phyloP scores from a whole-genome alignment of 2,797 vertebrate genomes.

The Gymnoscopelus braueri region DNA sequence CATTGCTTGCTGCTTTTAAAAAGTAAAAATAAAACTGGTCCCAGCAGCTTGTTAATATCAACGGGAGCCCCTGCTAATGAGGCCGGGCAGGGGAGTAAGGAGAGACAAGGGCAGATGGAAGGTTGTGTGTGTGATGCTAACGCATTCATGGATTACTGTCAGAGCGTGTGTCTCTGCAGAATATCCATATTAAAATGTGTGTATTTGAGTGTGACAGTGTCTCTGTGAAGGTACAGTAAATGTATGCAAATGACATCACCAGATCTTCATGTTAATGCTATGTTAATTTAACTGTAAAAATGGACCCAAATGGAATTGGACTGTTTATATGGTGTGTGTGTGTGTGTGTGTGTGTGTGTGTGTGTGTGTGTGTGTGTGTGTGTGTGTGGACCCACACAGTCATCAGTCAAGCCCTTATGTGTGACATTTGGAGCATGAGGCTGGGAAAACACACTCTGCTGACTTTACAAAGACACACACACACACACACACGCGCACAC shows the following conservation, averaged over 20 bases:
- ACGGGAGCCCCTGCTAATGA: constrained; percentile 56
- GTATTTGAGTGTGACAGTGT: neutral
- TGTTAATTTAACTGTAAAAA: too few species aligned
- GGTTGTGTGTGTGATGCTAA: constrained; percentile 24
- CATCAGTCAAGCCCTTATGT: constrained; percentile 33
- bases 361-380: neutral
- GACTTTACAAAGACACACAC: neutral
- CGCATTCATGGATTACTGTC: too few species aligned
- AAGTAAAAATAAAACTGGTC: constrained; percentile 18
- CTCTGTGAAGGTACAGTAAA: neutral
- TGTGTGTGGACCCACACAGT: neutral
- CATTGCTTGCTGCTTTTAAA: constrained; percentile 55
- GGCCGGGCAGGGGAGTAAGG: constrained; percentile 37
- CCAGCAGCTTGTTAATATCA: constrained; percentile 42
- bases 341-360: neutral
- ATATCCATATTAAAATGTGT: too few species aligned
- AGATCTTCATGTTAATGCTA: too few species aligned
- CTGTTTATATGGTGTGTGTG: neutral
- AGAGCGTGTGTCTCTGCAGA: neutral
- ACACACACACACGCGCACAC: neutral
- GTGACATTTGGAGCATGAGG: constrained; percentile 55
- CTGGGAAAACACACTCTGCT: constrained; percentile 12
- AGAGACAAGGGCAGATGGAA: constrained; percentile 60
- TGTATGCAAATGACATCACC: too few species aligned
- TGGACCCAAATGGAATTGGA: too few species aligned